These are phyloP conservation scores for Sebastiscus albofasciatus DNA, from an alignment of 2,797 vertebrate species.

Conservation along the genomic window DNA sequence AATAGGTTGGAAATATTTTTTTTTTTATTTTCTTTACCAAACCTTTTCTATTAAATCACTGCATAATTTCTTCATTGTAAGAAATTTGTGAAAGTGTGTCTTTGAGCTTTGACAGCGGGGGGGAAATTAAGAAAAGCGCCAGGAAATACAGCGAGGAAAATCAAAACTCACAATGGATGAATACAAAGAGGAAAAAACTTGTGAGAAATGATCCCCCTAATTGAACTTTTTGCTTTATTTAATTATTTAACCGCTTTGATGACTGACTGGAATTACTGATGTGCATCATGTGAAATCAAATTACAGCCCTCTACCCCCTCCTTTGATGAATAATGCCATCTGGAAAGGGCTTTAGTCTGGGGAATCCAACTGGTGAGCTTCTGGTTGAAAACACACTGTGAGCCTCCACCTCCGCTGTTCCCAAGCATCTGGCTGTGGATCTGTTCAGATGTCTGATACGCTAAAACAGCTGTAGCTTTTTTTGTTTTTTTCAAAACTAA, in stretches of 20 bases:
- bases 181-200: slow-evolving; percentile 3
- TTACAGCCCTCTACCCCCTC: background rate
- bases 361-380: background rate
- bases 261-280: slow-evolving; percentile 17
- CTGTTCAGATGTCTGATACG: background rate
- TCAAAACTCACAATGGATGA: background rate
- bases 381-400: slow-evolving; percentile 7
- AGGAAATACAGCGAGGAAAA: background rate
- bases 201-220: background rate
- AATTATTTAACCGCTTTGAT: slow-evolving; percentile 22
- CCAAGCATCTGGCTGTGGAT: slow-evolving; percentile 19
- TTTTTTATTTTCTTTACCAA: background rate
- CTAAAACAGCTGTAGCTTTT: slow-evolving; percentile 11
- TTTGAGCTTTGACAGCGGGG: background rate
- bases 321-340: slow-evolving; percentile 27
- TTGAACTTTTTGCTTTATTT: slow-evolving; percentile 22
- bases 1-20: no score
- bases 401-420: slow-evolving; percentile 10
- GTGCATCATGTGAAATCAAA: slow-evolving; percentile 38
- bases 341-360: slow-evolving; percentile 8
- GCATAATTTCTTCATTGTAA: background rate
- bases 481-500: background rate
- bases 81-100: background rate
- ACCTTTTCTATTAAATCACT: background rate
- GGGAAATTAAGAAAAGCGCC: background rate